These are phyloP conservation scores for Leontocebus nigricollis DNA, from an alignment of 2,797 vertebrate genomes.

Conservation along the genomic window DNA sequence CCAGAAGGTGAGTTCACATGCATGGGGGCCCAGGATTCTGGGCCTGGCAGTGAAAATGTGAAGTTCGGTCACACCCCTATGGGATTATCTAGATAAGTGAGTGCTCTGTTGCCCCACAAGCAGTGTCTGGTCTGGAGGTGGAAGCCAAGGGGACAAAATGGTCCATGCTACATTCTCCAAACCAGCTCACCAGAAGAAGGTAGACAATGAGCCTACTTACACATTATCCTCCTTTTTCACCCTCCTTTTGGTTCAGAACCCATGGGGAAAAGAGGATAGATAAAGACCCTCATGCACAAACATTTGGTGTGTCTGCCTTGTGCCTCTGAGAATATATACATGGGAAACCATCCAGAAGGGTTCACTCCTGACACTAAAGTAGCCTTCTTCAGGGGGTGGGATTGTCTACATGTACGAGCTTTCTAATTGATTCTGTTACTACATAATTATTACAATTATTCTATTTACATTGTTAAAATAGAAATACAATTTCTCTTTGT, in stretches of 20 bases:
- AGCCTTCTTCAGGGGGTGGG: background rate
- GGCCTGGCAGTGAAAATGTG: background rate
- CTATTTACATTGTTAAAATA: background rate
- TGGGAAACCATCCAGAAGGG: background rate
- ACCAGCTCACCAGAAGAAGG: background rate
- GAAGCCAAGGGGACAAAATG: background rate
- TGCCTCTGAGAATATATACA: background rate
- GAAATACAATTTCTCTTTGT: background rate
- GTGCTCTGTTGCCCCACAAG: no score
- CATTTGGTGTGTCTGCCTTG: background rate
- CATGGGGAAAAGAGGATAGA: background rate
- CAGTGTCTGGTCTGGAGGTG: background rate
- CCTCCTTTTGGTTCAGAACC: background rate
- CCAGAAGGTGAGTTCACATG: background rate
- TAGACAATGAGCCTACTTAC: fast-evolving
- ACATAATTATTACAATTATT: background rate
- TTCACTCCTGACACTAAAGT: background rate
- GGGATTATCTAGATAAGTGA: background rate
- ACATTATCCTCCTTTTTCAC: background rate
- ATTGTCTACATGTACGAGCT: no score
- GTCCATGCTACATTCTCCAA: background rate
- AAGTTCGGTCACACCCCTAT: fast-evolving
- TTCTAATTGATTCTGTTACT: background rate
- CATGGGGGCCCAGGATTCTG: no score
- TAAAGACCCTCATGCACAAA: background rate